A percentile compares a stretch with the other conserved stretches of the same genome.
These are phyloP conservation scores for Cecidostiba fungosa DNA, from an alignment of 2,888 invertebrate species.

Conservation along the genomic window DNA sequence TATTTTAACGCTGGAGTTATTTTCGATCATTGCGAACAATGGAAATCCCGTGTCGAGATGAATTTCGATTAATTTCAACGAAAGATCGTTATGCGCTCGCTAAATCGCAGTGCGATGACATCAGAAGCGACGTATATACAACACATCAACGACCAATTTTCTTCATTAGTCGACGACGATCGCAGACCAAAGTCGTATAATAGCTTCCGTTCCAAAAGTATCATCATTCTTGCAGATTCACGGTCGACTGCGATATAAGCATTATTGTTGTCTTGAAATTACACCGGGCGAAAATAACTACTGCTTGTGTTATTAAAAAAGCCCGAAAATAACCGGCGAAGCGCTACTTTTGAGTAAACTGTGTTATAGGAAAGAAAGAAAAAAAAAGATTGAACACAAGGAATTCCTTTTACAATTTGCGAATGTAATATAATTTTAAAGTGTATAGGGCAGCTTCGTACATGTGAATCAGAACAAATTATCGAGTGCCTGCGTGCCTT, in stretches of 20 bases:
- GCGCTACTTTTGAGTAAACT: slow-evolving; percentile 1
- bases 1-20: neutral
- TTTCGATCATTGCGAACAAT: neutral
- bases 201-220: neutral
- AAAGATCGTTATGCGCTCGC: too few relatives aligned
- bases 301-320: neutral
- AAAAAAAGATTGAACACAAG: neutral
- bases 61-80: neutral
- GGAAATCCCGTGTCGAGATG: neutral
- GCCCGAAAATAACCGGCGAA: neutral
- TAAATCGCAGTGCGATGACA: neutral
- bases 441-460: neutral
- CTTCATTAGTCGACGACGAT: neutral
- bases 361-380: neutral
- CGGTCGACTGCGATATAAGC: neutral
- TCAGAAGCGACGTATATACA: neutral
- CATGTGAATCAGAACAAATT: neutral
- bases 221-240: neutral
- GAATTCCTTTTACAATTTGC: too few relatives aligned
- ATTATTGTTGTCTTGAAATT: neutral
- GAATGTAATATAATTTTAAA: neutral
- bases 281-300: neutral
- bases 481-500: neutral
- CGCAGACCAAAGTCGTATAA: neutral
- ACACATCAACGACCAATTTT: neutral